Conservation (phyloP, 2,113 vertebrate species). For the Phainopepla nitens region DNA sequence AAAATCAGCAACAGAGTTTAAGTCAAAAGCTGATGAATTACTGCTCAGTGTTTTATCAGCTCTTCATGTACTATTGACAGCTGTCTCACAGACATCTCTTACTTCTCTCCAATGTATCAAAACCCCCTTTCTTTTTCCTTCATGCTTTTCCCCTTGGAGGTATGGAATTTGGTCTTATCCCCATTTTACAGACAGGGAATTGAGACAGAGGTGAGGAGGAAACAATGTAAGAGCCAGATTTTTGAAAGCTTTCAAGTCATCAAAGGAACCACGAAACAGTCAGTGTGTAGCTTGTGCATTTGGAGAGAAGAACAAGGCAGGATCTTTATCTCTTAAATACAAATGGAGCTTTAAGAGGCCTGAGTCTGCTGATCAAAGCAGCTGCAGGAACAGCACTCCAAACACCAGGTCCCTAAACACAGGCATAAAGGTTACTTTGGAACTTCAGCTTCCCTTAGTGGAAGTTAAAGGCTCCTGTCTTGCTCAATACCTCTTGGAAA, state of each 20-base stretch:
- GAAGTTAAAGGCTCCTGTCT: neutral
- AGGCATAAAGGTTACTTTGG: neutral
- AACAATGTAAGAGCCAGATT: neutral
- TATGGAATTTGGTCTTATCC: neutral
- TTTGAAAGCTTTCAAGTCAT: neutral
- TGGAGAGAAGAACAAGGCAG: neutral
- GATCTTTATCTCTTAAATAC: neutral
- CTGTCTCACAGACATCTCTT: neutral
- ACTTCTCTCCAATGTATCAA: neutral
- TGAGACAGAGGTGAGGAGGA: neutral
- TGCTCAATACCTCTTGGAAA: neutral
- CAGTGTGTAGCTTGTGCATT: neutral
- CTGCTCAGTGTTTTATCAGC: neutral
- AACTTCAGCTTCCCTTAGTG: neutral
- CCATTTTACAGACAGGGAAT: neutral
- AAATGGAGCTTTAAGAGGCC: neutral
- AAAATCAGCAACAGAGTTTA: neutral
- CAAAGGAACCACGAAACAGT: neutral
- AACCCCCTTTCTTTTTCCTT: neutral
- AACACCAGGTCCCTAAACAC: neutral
- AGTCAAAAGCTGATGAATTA: neutral
- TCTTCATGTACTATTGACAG: neutral
- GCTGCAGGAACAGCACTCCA: neutral
- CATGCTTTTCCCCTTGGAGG: neutral
- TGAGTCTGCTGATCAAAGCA: neutral